phyloP scores from a whole-genome alignment of 2,113 vertebrate genomes.

The Albula glossodonta region DNA sequence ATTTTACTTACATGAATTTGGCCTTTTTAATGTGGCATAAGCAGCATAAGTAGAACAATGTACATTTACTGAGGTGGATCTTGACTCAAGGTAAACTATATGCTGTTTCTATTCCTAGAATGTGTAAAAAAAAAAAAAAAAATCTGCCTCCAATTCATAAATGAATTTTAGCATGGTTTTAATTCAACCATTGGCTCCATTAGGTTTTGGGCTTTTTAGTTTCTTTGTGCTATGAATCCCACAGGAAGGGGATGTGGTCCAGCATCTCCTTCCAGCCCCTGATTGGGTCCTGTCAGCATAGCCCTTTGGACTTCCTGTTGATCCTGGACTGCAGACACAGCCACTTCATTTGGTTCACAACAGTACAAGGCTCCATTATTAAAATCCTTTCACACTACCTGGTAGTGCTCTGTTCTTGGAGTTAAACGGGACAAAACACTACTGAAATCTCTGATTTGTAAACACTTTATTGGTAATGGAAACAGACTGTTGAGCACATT shows the following conservation, averaged over 20 bases:
- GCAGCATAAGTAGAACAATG: not conserved
- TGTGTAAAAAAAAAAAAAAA: too few relatives aligned
- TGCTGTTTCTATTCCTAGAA: too few relatives aligned
- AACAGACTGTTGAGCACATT: conserved; percentile 23
- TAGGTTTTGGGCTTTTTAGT: too few relatives aligned
- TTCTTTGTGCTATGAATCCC: not conserved
- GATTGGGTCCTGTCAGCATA: not conserved
- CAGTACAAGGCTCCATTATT: too few relatives aligned
- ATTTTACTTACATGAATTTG: not conserved
- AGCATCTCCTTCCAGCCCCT: not conserved
- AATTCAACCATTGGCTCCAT: too few relatives aligned
- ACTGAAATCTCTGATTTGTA: conserved; percentile 28
- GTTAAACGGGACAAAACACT: not conserved
- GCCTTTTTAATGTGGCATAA: not conserved
- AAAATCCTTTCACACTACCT: too few relatives aligned
- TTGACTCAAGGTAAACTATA: not conserved
- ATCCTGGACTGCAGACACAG: not conserved
- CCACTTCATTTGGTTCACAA: too few relatives aligned
- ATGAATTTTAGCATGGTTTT: too few relatives aligned
- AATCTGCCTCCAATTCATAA: too few relatives aligned
- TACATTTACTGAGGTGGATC: not conserved
- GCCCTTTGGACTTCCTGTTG: not conserved
- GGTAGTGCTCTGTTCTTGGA: not conserved
- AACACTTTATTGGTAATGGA: conserved; percentile 60
- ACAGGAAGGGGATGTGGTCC: too few relatives aligned